These are phyloP conservation scores for Anolis sagrei DNA, from an alignment of 2,113 vertebrate genomes.

Conservation along the genomic window DNA sequence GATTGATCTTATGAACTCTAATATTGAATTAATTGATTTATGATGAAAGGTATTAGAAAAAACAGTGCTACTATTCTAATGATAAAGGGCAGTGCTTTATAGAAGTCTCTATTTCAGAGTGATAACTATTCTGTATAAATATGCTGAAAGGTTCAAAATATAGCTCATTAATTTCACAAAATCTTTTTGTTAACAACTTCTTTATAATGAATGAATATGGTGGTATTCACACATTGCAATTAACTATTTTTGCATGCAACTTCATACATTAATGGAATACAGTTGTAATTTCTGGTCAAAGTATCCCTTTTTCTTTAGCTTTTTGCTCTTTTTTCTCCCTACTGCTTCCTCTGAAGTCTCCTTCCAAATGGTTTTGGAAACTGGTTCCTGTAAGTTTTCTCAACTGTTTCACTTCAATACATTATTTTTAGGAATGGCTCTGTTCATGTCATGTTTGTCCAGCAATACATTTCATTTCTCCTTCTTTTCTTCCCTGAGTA, in stretches of 20 bases:
- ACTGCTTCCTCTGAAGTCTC: slow-evolving; percentile 91
- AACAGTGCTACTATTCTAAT: slow-evolving; percentile 49
- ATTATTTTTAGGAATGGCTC: slow-evolving; percentile 52
- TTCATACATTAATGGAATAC: slow-evolving; percentile 56
- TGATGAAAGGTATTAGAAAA: not conserved
- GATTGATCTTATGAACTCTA: slow-evolving; percentile 30
- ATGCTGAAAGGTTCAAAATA: not conserved
- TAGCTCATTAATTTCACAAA: not conserved
- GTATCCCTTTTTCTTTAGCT: slow-evolving; percentile 64
- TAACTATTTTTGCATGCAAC: slow-evolving; percentile 47
- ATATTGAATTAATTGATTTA: not conserved
- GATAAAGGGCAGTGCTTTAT: slow-evolving; percentile 5
- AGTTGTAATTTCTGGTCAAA: slow-evolving; percentile 71
- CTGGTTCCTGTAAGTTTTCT: slow-evolving; percentile 98
- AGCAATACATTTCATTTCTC: slow-evolving; percentile 48
- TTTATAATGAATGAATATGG: not conserved
- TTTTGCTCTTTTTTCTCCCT: slow-evolving; percentile 72
- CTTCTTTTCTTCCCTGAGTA: slow-evolving; percentile 18
- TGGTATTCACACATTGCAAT: slow-evolving; percentile 40
- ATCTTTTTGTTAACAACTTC: slow-evolving; percentile 2
- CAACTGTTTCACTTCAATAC: slow-evolving; percentile 66
- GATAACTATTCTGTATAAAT: not conserved
- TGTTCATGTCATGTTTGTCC: slow-evolving; percentile 58
- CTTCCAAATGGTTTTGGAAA: slow-evolving; percentile 99
- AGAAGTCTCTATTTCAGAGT: not conserved